A percentile compares a stretch with the other conserved stretches of the same genome.
Conservation (phyloP, 2,797 vertebrate genomes). For the Danio kyathit region DNA sequence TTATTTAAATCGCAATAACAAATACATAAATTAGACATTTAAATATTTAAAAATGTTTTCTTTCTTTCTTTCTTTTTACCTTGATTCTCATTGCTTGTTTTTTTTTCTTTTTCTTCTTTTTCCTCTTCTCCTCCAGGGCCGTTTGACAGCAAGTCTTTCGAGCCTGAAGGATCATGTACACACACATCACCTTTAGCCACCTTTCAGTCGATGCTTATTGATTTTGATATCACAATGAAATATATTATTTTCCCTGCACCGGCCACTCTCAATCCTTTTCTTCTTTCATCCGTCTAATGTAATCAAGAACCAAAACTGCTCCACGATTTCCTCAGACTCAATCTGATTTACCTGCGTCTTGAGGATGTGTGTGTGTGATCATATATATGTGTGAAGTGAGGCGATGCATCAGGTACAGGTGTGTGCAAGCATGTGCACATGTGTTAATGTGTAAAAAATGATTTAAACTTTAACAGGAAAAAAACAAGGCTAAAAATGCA, state of each 20-base stretch:
- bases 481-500: not conserved
- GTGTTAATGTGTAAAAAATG: constrained; percentile 12
- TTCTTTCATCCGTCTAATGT: constrained; percentile 63
- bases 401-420: not conserved
- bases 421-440: constrained; percentile 39
- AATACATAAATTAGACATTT: too few species aligned
- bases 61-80: too few species aligned
- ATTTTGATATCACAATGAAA: constrained; percentile 82
- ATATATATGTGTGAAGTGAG: constrained; percentile 7
- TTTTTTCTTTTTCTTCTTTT: constrained; percentile 1
- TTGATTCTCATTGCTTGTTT: too few species aligned
- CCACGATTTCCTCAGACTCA: constrained; percentile 49
- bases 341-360: constrained; percentile 60
- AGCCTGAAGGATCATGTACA: constrained; percentile 73
- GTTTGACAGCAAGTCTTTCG: constrained; percentile 66
- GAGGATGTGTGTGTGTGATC: constrained; percentile 44
- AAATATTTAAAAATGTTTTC: too few species aligned
- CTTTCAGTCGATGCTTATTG: constrained; percentile 78
- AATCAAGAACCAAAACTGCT: constrained; percentile 68
- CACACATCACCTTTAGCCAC: constrained; percentile 77
- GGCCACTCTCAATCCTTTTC: constrained; percentile 50
- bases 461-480: not conserved
- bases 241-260: constrained; percentile 77
- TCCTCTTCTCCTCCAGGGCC: constrained; percentile 2
- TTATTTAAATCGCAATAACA: too few species aligned